Evolutionary conservation across 2,888 invertebrate species (phyloP).

Genomic region (Eilema griseolum): DNA sequence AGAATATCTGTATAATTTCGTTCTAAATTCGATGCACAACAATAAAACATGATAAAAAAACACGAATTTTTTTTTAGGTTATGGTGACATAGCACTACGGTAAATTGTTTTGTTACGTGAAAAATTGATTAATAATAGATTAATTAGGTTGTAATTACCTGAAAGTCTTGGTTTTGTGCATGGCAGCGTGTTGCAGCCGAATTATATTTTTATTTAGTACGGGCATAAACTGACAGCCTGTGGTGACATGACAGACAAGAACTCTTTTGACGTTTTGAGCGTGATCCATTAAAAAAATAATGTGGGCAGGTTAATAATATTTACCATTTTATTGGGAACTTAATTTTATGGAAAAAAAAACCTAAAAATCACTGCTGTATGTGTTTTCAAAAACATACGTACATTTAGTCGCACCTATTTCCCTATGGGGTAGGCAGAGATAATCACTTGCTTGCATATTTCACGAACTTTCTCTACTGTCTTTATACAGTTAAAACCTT

Average conservation of each 20-base stretch:
- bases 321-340: neutral
- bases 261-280: slow-evolving; percentile 51
- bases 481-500: too few relatives aligned
- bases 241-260: slow-evolving; percentile 80
- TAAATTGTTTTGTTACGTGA: slow-evolving; percentile 20
- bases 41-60: slow-evolving; percentile 48
- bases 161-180: slow-evolving; percentile 84
- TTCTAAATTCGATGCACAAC: slow-evolving; percentile 12
- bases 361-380: neutral
- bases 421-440: too few relatives aligned
- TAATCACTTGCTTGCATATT: too few relatives aligned
- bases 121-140: slow-evolving; percentile 11
- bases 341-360: too few relatives aligned
- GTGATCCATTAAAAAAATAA: slow-evolving; percentile 38
- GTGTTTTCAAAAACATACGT: too few relatives aligned
- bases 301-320: slow-evolving; percentile 27
- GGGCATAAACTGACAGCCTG: slow-evolving; percentile 80
- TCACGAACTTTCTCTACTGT: too few relatives aligned
- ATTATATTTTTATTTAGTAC: slow-evolving; percentile 75
- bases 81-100: slow-evolving; percentile 72
- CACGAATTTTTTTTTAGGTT: slow-evolving; percentile 62
- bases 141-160: slow-evolving; percentile 65
- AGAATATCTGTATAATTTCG: slow-evolving; percentile 20
- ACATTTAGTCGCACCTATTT: neutral
- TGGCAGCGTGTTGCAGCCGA: slow-evolving; percentile 80